Percentiles rank a stretch among this genome's conserved stretches.
Evolutionary conservation across 2,113 vertebrate genomes (phyloP).

Genomic region (Corythornis vintsioides): DNA sequence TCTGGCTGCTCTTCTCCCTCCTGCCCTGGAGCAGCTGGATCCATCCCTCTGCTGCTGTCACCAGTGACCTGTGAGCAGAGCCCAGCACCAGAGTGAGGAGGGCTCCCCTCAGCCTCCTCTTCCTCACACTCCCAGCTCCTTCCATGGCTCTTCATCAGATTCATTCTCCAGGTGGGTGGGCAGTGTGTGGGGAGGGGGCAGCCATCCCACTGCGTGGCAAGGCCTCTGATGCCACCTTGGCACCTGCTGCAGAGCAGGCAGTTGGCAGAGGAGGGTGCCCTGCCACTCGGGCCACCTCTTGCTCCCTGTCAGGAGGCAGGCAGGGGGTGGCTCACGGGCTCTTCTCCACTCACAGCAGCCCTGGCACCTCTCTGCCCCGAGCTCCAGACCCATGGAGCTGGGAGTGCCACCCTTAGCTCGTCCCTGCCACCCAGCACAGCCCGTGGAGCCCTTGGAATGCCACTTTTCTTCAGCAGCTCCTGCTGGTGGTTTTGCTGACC

Average conservation of each 20-base stretch:
- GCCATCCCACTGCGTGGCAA: fast-evolving
- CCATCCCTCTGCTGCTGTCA: no score
- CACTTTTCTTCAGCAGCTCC: conserved; percentile 27
- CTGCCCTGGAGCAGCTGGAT: no score
- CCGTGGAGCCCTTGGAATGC: background rate
- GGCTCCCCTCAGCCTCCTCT: no score
- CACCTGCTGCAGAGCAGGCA: fast-evolving
- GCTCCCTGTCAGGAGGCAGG: background rate
- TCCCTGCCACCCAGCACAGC: background rate
- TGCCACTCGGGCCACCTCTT: background rate
- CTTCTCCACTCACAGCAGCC: fast-evolving
- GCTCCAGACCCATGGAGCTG: background rate
- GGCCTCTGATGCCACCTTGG: fast-evolving
- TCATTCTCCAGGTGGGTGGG: background rate
- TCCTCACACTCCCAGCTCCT: no score
- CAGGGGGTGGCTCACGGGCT: fast-evolving
- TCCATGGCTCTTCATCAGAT: no score
- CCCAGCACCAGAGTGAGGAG: no score
- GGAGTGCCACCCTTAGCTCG: background rate
- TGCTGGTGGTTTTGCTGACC: conserved; percentile 35
- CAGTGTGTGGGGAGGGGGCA: background rate
- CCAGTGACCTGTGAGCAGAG: no score
- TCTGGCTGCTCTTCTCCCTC: no score
- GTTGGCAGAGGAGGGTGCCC: background rate
- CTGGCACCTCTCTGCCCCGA: background rate